phyloP scores from a whole-genome alignment of 2,113 vertebrate genomes.

The Lepus europaeus region DNA sequence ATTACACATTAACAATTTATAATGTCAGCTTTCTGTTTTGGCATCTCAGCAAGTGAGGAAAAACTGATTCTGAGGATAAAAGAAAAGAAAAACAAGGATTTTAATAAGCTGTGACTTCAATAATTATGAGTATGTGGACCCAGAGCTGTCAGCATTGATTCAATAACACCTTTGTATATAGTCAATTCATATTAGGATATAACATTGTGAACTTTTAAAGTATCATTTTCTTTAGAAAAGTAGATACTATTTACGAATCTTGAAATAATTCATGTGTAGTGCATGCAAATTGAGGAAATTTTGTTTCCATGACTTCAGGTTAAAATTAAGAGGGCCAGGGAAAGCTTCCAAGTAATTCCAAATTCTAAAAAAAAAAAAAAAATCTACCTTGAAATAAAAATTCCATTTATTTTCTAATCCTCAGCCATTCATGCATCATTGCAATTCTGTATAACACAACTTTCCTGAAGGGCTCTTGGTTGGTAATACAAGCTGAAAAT shows the following conservation, averaged over 20 bases:
- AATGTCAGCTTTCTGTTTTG: not conserved
- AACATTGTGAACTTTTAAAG: not conserved
- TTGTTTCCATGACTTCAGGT: conserved; percentile 17
- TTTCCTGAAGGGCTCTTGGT: conserved; percentile 54
- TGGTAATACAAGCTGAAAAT: not conserved
- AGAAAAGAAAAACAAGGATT: not conserved
- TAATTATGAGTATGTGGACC: not conserved
- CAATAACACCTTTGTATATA: not conserved
- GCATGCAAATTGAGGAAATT: not conserved
- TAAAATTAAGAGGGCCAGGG: not conserved
- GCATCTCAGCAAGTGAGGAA: not conserved
- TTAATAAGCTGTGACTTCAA: not conserved
- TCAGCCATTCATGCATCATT: conserved; percentile 63
- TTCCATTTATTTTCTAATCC: conserved; percentile 69
- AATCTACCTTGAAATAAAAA: conserved; percentile 50
- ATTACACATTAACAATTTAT: not conserved
- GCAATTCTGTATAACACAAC: conserved; percentile 23
- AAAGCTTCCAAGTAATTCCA: not conserved
- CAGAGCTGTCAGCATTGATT: not conserved
- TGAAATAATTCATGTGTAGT: not conserved
- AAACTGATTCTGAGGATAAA: not conserved
- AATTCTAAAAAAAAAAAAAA: conserved; percentile 34
- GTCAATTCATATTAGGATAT: not conserved
- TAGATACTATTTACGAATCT: not conserved
- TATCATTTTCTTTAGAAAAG: not conserved